Evolutionary conservation across 1,140 invertebrate species (phyloP).

Genomic region (Thalassaphorura encarpata): DNA sequence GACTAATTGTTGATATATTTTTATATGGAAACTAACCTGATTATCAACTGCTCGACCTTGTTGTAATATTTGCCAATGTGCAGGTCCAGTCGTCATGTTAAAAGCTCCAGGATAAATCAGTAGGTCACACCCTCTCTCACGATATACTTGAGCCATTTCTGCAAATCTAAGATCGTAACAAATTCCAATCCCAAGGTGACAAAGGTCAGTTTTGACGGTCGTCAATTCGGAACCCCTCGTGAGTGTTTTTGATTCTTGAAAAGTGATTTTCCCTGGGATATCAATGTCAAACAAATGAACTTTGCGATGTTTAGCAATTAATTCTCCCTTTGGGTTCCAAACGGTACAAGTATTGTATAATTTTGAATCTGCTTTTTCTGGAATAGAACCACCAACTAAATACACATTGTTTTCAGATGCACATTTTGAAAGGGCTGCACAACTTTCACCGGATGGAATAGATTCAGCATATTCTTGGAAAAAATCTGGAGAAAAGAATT

Average conservation of each 20-base stretch:
- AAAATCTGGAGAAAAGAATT: conserved; percentile 44
- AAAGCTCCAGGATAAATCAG: conserved; percentile 88
- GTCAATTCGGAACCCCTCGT: conserved; percentile 63
- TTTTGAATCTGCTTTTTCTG: conserved; percentile 49
- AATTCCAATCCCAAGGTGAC: conserved; percentile 80
- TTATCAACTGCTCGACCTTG: conserved; percentile 75
- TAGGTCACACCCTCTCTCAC: conserved; percentile 65
- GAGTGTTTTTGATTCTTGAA: conserved; percentile 80
- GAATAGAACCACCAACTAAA: conserved; percentile 81
- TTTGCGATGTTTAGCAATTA: conserved; percentile 65
- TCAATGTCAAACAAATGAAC: conserved; percentile 95
- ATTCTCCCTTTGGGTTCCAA: conserved; percentile 65
- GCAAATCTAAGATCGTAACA: conserved; percentile 91
- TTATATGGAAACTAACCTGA: conserved; percentile 64
- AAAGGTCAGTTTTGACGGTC: conserved; percentile 59
- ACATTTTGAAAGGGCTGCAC: conserved; percentile 53
- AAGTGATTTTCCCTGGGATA: conserved; percentile 82
- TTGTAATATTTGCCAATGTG: conserved; percentile 81
- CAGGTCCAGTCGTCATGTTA: conserved; percentile 87
- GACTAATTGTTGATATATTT: background rate
- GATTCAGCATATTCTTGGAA: conserved; percentile 77
- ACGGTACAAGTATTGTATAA: conserved; percentile 87
- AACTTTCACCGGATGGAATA: conserved; percentile 66
- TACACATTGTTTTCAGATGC: conserved; percentile 69
- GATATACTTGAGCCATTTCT: conserved; percentile 75